Base-by-base conservation (phyloP, 2,113 vertebrate genomes). In the Sturnus vulgaris region DNA sequence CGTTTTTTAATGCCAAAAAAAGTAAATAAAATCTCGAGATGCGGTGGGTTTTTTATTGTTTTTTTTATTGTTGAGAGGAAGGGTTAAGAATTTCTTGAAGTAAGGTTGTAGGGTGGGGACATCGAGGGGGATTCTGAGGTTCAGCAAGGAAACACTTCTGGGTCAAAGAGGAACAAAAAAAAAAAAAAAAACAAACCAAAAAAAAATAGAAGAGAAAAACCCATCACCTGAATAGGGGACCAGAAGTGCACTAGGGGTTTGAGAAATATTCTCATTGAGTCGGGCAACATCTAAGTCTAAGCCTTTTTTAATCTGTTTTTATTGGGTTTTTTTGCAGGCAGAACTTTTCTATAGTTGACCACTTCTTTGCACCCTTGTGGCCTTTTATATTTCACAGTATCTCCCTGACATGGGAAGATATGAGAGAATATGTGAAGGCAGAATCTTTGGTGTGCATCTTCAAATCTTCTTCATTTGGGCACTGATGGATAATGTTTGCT, bases 31-130 rank as follows among this genome's bases (percentile, higher is more conserved):
- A 63, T 53, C 46, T 70, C 1, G 3, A 37, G 52, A 4, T 57
- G 7, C 0, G 1, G 22, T 66, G 81, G 40, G 11, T 40, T 39
- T 2, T 35, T 31, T 37, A 37, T 37, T 37, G 8, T 37, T 37
- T 37, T 37, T 57, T 40, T 78, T 59, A 3, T 57, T 90, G 31
- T 10, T 12, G 22, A 40, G 75, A 28, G 25, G 19, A 37, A 44
- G 42, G 53, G 27, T 7, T 46, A 3, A 31, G 39, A 47, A 20
- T 50, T 57, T 33, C 19, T 70, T 50, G 20, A n/a, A 53, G 13
- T 18, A 1, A 21, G 16, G 4, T 30, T 44, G 40, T 21, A 14
- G 50, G n/a, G 7, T 64, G 11, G 30, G 3, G 39, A 2, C 4
- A 40, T 3, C 5, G 18, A 39, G 13, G 31, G 37, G 55, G 15